phyloP scores from a whole-genome alignment of 2,888 invertebrate genomes.

The Agrochola macilenta region DNA sequence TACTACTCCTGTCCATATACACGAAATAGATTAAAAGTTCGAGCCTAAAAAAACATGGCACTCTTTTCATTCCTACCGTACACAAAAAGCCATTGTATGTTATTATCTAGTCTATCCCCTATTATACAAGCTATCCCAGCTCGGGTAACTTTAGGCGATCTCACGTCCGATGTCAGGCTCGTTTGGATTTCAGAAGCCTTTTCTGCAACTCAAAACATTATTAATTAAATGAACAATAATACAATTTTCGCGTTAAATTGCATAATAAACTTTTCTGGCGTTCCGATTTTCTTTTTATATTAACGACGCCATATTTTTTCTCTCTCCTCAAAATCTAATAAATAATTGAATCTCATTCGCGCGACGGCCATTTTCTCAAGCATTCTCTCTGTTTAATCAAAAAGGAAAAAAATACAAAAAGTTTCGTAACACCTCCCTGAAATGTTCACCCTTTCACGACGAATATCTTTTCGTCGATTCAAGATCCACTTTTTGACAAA shows the following conservation, averaged over 20 bases:
- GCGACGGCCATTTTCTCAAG: slow-evolving; percentile 30
- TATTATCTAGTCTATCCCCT: background rate
- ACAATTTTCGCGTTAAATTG: slow-evolving; percentile 5
- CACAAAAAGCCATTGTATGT: slow-evolving; percentile 1
- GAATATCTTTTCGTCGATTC: slow-evolving; percentile 37
- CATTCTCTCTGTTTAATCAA: slow-evolving; percentile 47
- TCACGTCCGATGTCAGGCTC: no score
- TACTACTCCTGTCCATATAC: background rate
- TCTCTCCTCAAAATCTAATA: slow-evolving; percentile 29
- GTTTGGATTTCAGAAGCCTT: background rate
- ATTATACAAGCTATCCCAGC: no score
- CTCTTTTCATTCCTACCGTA: background rate
- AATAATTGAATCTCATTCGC: slow-evolving; percentile 52
- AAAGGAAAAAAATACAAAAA: slow-evolving; percentile 33
- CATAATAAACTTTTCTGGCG: background rate
- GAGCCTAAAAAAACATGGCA: background rate
- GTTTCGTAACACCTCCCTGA: slow-evolving; percentile 21
- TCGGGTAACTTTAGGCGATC: background rate
- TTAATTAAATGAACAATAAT: background rate
- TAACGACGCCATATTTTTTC: slow-evolving; percentile 18
- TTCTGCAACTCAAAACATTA: background rate
- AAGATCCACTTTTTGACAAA: slow-evolving; percentile 35
- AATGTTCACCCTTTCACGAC: slow-evolving; percentile 46
- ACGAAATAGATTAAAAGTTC: slow-evolving; percentile 16
- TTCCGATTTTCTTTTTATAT: slow-evolving; percentile 27